These are phyloP conservation scores for Sphaerodactylus townsendi DNA, from an alignment of 2,113 vertebrate genomes.

Conservation along the genomic window DNA sequence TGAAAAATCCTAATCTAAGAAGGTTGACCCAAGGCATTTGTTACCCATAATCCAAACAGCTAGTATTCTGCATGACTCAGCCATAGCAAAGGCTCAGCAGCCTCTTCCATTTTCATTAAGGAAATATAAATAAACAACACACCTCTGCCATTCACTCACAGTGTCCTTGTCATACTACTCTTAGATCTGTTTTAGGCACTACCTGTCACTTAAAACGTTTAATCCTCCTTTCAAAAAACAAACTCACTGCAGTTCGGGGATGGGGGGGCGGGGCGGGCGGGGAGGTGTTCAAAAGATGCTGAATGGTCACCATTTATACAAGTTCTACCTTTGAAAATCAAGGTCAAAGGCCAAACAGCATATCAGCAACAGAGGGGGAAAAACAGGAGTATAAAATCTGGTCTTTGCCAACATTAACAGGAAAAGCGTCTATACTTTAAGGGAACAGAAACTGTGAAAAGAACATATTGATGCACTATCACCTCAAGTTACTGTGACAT, in stretches of 20 bases:
- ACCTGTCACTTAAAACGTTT: neutral
- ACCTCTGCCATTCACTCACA: neutral
- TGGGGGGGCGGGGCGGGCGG: no score
- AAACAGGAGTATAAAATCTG: neutral
- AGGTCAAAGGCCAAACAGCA: neutral
- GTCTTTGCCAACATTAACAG: neutral
- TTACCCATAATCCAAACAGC: neutral
- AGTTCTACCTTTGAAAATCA: neutral
- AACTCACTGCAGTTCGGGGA: neutral
- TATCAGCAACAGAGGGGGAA: neutral
- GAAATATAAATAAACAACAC: neutral
- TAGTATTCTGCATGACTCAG: conserved; percentile 2
- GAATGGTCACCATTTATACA: neutral
- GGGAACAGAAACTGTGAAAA: neutral
- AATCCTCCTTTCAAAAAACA: neutral
- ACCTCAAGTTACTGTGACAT: neutral
- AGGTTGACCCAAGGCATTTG: neutral
- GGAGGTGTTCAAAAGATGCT: no score
- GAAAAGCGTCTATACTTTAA: neutral
- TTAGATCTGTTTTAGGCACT: neutral
- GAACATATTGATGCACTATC: neutral
- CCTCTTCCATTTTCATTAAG: neutral
- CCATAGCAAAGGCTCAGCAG: neutral
- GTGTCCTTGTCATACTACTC: neutral
- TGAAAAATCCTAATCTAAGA: neutral